Conservation (phyloP, 1,140 invertebrate species). For the Dendrolimus kikuchii region DNA sequence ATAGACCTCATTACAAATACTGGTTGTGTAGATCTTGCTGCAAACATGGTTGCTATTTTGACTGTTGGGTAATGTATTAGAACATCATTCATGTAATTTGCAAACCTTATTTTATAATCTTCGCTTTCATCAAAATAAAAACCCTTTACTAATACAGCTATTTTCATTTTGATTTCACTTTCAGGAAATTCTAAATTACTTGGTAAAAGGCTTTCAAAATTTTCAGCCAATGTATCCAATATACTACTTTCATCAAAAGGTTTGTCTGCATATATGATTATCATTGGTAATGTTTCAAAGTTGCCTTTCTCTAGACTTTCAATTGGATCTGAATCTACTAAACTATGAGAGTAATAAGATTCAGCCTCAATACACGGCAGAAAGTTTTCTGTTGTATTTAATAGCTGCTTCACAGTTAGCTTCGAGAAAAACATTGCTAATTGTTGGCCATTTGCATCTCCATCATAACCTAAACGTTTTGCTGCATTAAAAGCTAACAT, state of each 20-base stretch:
- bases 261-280: constrained; percentile 35
- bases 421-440: constrained; percentile 31
- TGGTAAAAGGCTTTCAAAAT: constrained; percentile 38
- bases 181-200: constrained; percentile 40
- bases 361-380: constrained; percentile 43
- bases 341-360: constrained; percentile 14
- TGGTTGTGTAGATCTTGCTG: constrained; percentile 20
- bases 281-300: constrained; percentile 36
- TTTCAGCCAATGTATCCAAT: constrained; percentile 27
- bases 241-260: constrained; percentile 18
- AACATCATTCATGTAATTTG: constrained; percentile 46
- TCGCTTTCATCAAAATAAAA: constrained; percentile 43
- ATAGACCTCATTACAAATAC: constrained; percentile 48
- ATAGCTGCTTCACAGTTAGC: constrained; percentile 13
- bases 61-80: constrained; percentile 40
- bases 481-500: constrained; percentile 25
- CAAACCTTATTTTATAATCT: constrained; percentile 25
- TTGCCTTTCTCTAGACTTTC: constrained; percentile 25
- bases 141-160: constrained; percentile 36
- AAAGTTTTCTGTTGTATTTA: constrained; percentile 28
- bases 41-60: constrained; percentile 36
- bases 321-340: constrained; percentile 40
- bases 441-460: constrained; percentile 9
- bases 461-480: constrained; percentile 28
- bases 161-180: constrained; percentile 20